These are phyloP conservation scores for Subanguina moxae DNA, from an alignment of 1,140 invertebrate genomes.

Conservation along the genomic window DNA sequence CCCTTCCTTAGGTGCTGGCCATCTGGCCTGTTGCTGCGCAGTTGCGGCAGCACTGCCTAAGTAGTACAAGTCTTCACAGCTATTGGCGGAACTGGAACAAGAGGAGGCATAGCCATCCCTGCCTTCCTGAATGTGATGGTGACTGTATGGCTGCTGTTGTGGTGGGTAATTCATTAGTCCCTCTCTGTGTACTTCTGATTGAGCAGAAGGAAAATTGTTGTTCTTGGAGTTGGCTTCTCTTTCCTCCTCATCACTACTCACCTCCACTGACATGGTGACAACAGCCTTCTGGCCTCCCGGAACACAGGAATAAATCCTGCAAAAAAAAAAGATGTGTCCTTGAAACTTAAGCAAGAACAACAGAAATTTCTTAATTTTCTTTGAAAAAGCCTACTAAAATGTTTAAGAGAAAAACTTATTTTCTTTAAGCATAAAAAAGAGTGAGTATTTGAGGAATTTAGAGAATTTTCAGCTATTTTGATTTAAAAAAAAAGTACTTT, in stretches of 20 bases:
- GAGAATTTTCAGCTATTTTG: background rate
- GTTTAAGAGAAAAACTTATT: no score
- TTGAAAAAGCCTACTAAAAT: no score
- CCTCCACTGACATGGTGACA: conserved; percentile 16
- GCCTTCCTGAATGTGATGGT: background rate
- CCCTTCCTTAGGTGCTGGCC: background rate
- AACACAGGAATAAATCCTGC: conserved; percentile 25
- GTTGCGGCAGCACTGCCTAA: background rate
- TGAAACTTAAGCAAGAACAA: no score
- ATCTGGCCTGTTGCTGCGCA: no score
- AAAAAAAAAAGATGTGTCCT: conserved; percentile 1
- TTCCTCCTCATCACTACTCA: background rate
- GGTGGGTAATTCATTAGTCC: no score
- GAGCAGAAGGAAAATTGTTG: background rate
- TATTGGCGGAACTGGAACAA: background rate
- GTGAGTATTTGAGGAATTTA: no score
- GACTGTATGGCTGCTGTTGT: background rate
- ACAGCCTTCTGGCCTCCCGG: conserved; percentile 24
- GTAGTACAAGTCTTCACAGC: background rate
- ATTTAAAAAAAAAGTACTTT: no score
- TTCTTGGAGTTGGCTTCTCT: conserved; percentile 11
- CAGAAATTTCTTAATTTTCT: no score
- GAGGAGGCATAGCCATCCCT: background rate
- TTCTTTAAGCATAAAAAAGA: no score
- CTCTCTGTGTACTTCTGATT: background rate